Evolutionary conservation across 2,888 invertebrate species (phyloP).

Genomic region (Lasioglossum figueresi): DNA sequence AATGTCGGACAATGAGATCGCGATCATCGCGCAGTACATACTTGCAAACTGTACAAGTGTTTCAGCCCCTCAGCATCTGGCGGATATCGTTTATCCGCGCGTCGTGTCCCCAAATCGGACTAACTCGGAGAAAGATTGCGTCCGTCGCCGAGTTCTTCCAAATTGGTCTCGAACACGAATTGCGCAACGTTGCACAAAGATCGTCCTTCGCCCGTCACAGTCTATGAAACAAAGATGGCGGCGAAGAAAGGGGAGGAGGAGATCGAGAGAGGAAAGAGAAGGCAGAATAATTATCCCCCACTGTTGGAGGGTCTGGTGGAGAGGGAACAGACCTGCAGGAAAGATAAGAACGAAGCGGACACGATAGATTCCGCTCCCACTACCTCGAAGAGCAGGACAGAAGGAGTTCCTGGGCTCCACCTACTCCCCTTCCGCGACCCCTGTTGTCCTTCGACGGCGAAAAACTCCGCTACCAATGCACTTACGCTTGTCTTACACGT

Average conservation of each 20-base stretch:
- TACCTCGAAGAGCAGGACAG: constrained; percentile 52
- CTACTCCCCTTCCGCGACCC: constrained; percentile 67
- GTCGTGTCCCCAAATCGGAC: neutral
- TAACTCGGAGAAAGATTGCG: neutral
- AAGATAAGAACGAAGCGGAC: constrained; percentile 57
- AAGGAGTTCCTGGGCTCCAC: constrained; percentile 75
- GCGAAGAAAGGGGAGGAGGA: neutral
- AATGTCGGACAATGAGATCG: neutral
- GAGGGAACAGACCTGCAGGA: constrained; percentile 37
- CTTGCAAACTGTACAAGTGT: too few relatives aligned
- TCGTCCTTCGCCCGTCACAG: neutral
- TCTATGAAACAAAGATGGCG: neutral
- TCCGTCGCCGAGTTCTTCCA: neutral
- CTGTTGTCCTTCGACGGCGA: constrained; percentile 30
- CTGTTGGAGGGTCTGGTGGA: neutral
- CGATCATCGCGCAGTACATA: neutral
- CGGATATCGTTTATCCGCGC: neutral
- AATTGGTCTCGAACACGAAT: neutral
- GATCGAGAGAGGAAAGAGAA: constrained; percentile 19
- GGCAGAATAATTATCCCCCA: constrained; percentile 45
- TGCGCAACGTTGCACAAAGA: neutral
- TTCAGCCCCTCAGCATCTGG: neutral
- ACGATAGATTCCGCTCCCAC: constrained; percentile 69
- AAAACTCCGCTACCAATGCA: neutral
- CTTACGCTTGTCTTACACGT: constrained; percentile 4